phyloP scores from a whole-genome alignment of 2,888 invertebrate species.

The Mesorhabditis spiculigera region DNA sequence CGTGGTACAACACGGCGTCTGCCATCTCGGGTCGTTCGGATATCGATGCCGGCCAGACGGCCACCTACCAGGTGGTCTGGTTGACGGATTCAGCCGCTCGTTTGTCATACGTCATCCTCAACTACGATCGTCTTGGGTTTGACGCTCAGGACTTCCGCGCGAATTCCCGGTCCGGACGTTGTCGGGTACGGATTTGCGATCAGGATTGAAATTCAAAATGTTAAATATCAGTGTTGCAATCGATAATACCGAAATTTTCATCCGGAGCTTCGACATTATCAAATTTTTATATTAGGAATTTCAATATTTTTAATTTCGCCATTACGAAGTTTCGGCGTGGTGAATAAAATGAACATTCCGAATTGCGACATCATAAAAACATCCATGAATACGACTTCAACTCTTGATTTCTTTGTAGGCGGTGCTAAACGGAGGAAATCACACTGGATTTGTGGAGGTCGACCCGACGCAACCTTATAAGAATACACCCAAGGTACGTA shows the following conservation, averaged over 20 bases:
- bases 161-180: conserved; percentile 53
- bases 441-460: conserved; percentile 55
- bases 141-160: conserved; percentile 67
- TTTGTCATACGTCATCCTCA: conserved; percentile 88
- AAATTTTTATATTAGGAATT: no score
- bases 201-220: not conserved
- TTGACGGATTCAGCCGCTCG: conserved; percentile 86
- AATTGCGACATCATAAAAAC: not conserved
- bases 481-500: conserved; percentile 49
- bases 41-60: conserved; percentile 69
- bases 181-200: conserved; percentile 23
- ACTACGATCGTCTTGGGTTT: conserved; percentile 87
- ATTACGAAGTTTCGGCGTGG: no score
- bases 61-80: conserved; percentile 77
- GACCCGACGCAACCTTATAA: conserved; percentile 56
- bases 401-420: conserved; percentile 30
- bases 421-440: conserved; percentile 58
- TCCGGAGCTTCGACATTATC: no score
- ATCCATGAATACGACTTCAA: not conserved
- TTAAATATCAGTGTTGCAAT: not conserved
- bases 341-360: no score
- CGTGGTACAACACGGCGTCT: conserved; percentile 88
- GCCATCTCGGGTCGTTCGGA: conserved; percentile 55
- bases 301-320: no score
- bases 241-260: no score